Base-by-base conservation (phyloP, 2,113 vertebrate species). In the Falcunculus frontatus region DNA sequence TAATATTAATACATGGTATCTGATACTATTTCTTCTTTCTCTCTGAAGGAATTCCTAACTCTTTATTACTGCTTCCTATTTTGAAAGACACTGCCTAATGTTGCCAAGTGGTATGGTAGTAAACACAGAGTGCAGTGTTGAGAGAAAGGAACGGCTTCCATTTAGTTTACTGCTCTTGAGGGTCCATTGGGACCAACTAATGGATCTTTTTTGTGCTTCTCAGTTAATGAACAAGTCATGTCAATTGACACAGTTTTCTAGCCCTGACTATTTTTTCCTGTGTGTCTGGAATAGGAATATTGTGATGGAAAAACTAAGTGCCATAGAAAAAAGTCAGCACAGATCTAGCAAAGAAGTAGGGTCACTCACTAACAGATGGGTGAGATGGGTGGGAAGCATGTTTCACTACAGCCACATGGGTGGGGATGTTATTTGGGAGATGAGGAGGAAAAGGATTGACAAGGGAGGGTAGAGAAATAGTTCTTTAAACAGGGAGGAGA, bases 401-500 rank as follows among this genome's bases (percentile, higher is more conserved):
- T 86, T 84, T 70, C 52, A 37, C 33, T 89, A 13, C 80, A 76
- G 5, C 14, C 80, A 41, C 37, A 42, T 72, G 80, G 95, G 93
- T 84, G 96, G 86, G 77, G 86, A 52, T 84, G 62, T 77, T 86
- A 44, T 70, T 75, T 57, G 65, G 32, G 69, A 93, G 83, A 88
- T 73, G 90, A 80, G 47, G 63, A 91, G 90, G 65, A 87, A 37
- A 59, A 69, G 52, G 68, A 78, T 35, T 92, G 93, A 93, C 83
- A 79, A 86, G 88, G 49, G 57, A 96, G 18, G 68, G 78, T 87
- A 75, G 44, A 81, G 86, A 6, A 10, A 94, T 92, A 89, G 88
- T 60, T 94, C 83, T 82, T 81, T 72, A 91, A 96, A 89, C 64
- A 64, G 88, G 88, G 80, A 96, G 80, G 91, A 93, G 93, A 93